These are phyloP conservation scores for Caenorhabditis macrosperma DNA, from an alignment of 2,888 invertebrate species.

Conservation along the genomic window DNA sequence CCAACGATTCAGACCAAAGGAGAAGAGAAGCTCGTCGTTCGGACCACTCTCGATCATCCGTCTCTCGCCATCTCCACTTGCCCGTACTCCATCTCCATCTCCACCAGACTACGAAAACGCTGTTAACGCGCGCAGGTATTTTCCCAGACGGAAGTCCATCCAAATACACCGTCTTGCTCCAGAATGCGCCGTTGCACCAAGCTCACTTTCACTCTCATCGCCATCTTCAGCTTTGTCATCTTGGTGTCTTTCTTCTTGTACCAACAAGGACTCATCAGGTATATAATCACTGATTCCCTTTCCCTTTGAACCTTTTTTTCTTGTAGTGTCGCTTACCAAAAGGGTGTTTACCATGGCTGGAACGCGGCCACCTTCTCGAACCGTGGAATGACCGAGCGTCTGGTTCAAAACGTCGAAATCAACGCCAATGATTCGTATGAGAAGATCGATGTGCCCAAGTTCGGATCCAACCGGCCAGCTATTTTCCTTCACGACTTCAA, in stretches of 20 bases:
- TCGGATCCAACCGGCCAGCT: conserved; percentile 88
- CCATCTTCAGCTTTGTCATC: conserved; percentile 63
- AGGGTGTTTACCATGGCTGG: conserved; percentile 70
- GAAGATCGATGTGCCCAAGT: conserved; percentile 90
- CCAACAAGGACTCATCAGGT: conserved; percentile 68
- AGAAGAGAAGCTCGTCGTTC: conserved; percentile 72
- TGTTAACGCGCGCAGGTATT: conserved; percentile 58
- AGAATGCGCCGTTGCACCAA: conserved; percentile 67
- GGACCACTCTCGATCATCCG: conserved; percentile 73
- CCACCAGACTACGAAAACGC: conserved; percentile 70
- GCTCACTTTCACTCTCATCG: conserved; percentile 61
- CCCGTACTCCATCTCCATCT: conserved; percentile 69
- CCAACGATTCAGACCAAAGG: conserved; percentile 65
- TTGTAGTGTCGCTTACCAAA: conserved; percentile 66
- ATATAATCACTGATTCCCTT: not conserved
- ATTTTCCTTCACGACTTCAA: conserved; percentile 94
- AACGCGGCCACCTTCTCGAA: conserved; percentile 67
- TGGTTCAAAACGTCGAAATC: conserved; percentile 77
- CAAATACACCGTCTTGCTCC: not conserved
- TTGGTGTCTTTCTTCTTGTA: conserved; percentile 66
- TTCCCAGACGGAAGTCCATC: no score
- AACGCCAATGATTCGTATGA: conserved; percentile 85
- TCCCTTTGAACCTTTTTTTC: not conserved
- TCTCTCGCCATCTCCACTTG: conserved; percentile 72
- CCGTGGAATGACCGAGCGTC: conserved; percentile 66